Conservation (phyloP, 2,797 vertebrate genomes). For the Picus viridis region DNA sequence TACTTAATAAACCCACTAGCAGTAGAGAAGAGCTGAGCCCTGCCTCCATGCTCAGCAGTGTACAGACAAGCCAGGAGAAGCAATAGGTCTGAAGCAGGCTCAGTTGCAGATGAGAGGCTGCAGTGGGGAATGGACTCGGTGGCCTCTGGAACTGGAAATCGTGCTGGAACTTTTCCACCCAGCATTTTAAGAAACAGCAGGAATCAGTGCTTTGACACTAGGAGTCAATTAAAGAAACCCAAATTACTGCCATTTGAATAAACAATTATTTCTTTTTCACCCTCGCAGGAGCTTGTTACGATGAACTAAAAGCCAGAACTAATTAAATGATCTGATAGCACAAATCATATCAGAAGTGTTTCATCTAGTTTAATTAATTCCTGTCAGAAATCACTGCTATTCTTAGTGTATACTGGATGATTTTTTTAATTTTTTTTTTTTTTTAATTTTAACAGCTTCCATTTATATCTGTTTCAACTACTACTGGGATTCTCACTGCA, state of each 20-base stretch:
- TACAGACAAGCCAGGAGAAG: background rate
- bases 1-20: slow-evolving; percentile 20
- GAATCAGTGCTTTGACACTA: slow-evolving; percentile 61
- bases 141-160: slow-evolving; percentile 41
- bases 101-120: background rate
- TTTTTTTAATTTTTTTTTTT: background rate
- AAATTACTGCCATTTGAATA: slow-evolving; percentile 80
- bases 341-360: slow-evolving; percentile 76
- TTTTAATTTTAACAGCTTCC: slow-evolving; percentile 52
- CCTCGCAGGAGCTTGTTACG: slow-evolving; percentile 69
- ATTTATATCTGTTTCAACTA: slow-evolving; percentile 34
- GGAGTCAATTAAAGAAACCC: slow-evolving; percentile 77
- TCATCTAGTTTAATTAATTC: slow-evolving; percentile 77
- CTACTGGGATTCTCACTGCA: slow-evolving; percentile 41
- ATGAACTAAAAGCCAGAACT: slow-evolving; percentile 71
- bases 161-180: slow-evolving; percentile 65
- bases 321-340: slow-evolving; percentile 75
- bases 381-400: slow-evolving; percentile 62
- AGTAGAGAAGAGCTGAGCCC: background rate
- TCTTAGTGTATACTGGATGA: slow-evolving; percentile 61
- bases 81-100: background rate
- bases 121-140: background rate
- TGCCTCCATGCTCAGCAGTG: background rate
- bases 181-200: slow-evolving; percentile 71
- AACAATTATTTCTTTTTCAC: slow-evolving; percentile 72